Percentiles rank a stretch among this genome's conserved stretches.
phyloP scores from a whole-genome alignment of 2,888 invertebrate species.

The Leucophenga maculata region DNA sequence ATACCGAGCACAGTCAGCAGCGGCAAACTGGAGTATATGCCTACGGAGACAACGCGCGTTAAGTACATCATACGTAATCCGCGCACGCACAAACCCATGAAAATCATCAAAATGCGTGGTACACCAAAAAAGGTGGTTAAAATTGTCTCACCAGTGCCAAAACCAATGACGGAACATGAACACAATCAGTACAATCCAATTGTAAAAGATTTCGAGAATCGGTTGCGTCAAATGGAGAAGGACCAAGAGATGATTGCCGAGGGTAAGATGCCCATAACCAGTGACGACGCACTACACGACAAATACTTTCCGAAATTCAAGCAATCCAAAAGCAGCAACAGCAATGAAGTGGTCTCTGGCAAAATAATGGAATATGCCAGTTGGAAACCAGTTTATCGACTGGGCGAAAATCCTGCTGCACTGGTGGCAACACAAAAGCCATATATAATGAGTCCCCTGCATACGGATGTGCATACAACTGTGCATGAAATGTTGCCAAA shows the following conservation, averaged over 20 bases:
- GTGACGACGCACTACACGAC: constrained; percentile 51
- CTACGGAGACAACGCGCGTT: constrained; percentile 63
- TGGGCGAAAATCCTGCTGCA: constrained; percentile 47
- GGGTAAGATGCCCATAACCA: constrained; percentile 53
- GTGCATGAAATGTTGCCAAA: constrained; percentile 55
- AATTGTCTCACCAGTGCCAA: constrained; percentile 50
- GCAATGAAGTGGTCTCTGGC: constrained; percentile 56
- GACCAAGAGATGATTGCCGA: constrained; percentile 69
- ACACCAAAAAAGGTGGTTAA: constrained; percentile 61
- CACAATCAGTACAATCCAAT: constrained; percentile 38
- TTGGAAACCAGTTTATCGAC: constrained; percentile 65
- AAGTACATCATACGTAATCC: constrained; percentile 68
- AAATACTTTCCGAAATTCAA: constrained; percentile 49
- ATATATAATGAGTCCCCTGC: constrained; percentile 55
- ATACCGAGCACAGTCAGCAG: constrained; percentile 42
- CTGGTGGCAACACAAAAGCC: constrained; percentile 45
- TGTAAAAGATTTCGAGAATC: constrained; percentile 50
- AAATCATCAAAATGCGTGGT: constrained; percentile 62
- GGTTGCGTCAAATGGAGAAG: constrained; percentile 61
- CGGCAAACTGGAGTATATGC: constrained; percentile 54
- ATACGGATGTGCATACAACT: constrained; percentile 56
- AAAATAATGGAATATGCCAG: constrained; percentile 64
- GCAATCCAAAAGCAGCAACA: constrained; percentile 32
- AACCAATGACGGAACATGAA: constrained; percentile 40
- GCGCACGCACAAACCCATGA: constrained; percentile 62